Evolutionary conservation across 2,888 invertebrate genomes (phyloP).

Genomic region (Drosophila cognata): DNA sequence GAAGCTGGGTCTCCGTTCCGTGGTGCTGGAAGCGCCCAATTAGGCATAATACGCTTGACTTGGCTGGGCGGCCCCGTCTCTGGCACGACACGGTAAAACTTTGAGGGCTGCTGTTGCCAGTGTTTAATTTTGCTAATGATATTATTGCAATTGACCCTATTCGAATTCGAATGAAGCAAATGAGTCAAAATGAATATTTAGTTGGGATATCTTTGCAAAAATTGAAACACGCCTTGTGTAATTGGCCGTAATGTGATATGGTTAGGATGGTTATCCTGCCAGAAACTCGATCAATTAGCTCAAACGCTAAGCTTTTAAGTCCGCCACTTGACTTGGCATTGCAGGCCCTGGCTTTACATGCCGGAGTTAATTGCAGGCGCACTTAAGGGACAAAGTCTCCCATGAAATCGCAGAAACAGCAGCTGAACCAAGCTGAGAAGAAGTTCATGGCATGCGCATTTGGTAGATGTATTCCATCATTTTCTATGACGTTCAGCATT

Average conservation of each 20-base stretch:
- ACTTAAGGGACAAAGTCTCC: conserved; percentile 45
- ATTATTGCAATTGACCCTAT: conserved; percentile 82
- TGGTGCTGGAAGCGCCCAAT: conserved; percentile 74
- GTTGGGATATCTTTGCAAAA: conserved; percentile 38
- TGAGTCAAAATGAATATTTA: conserved; percentile 80
- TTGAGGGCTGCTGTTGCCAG: conserved; percentile 51
- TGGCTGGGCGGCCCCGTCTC: conserved; percentile 54
- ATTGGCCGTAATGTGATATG: conserved; percentile 74
- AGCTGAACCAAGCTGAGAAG: conserved; percentile 6
- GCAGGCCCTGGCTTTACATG: conserved; percentile 5
- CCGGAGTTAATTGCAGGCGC: conserved; percentile 63
- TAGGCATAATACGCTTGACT: conserved; percentile 80
- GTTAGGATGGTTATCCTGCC: conserved; percentile 25
- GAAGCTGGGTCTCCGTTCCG: conserved; percentile 22
- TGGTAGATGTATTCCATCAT: conserved; percentile 46
- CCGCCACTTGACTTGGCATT: conserved; percentile 36
- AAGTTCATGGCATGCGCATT: neutral
- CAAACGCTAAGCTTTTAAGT: conserved; percentile 60
- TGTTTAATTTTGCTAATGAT: conserved; percentile 81
- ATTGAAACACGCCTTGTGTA: conserved; percentile 52
- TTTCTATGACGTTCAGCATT: conserved; percentile 64
- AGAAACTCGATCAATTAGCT: conserved; percentile 69
- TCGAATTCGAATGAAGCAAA: conserved; percentile 75
- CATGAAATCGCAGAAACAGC: conserved; percentile 29
- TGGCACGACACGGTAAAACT: conserved; percentile 50